Evolutionary conservation across 2,888 invertebrate species (phyloP).

Genomic region (Sesia apiformis): DNA sequence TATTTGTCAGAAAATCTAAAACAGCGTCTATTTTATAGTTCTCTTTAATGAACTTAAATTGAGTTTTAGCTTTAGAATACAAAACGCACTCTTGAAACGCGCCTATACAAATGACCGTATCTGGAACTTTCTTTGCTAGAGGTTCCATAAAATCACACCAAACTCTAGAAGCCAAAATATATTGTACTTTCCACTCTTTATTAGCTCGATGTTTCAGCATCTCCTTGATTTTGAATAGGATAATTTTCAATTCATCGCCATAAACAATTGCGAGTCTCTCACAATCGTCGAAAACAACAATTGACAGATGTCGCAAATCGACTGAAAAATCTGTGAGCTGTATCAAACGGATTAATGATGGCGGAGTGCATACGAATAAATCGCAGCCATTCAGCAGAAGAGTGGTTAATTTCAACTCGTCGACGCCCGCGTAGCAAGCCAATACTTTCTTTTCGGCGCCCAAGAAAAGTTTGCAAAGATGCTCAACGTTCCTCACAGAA

Average conservation of each 20-base stretch:
- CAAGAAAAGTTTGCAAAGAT: slow-evolving; percentile 51
- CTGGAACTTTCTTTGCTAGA: slow-evolving; percentile 68
- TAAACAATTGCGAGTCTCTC: slow-evolving; percentile 77
- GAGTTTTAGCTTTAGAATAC: slow-evolving; percentile 75
- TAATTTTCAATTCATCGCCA: slow-evolving; percentile 48
- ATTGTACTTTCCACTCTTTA: slow-evolving; percentile 68
- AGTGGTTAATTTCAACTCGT: slow-evolving; percentile 39
- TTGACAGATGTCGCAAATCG: slow-evolving; percentile 76
- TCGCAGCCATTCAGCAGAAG: slow-evolving; percentile 79
- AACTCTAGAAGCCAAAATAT: slow-evolving; percentile 73
- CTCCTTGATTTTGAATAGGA: slow-evolving; percentile 52
- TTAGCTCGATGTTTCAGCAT: slow-evolving; percentile 51
- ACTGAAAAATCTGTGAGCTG: slow-evolving; percentile 49
- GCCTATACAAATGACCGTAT: slow-evolving; percentile 80
- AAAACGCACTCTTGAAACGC: slow-evolving; percentile 84
- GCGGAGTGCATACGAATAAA: slow-evolving; percentile 81
- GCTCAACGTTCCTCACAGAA: slow-evolving; percentile 65
- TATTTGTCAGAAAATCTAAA: slow-evolving; percentile 61
- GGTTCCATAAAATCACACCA: slow-evolving; percentile 78
- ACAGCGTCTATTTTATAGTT: slow-evolving; percentile 55
- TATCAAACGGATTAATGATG: slow-evolving; percentile 63
- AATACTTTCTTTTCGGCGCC: slow-evolving; percentile 37
- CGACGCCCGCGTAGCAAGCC: slow-evolving; percentile 57
- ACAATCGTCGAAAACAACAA: slow-evolving; percentile 81
- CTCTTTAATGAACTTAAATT: slow-evolving; percentile 43